Evolutionary conservation across 2,797 vertebrate genomes (phyloP), one percentile per base, ranked within the genome.

Genomic region (Ctenosaura bakeri): DNA sequence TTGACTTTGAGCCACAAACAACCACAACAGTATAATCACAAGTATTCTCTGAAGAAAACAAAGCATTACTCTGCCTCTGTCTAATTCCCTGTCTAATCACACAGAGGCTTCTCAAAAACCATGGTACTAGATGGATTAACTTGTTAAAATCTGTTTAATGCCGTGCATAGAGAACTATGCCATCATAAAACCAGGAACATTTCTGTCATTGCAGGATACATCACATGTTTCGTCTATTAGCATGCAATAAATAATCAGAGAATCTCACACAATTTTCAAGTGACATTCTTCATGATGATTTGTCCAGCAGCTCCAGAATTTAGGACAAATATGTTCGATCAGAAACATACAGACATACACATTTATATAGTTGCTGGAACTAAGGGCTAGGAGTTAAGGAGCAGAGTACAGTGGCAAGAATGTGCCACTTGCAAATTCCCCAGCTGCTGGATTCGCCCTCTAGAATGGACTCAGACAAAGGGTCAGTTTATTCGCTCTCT

Each of bases 371-470:
- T 77, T 94, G 59, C 88, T 88, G 79, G 77, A 94, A 42, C 89
- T 86, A 86, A 90, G 89, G 84, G 90, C 56, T 73, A 86, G 88
- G 89, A 90, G 50, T 74, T 85, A 74, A 2, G 38, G 56, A 91
- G 91, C 59, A 92, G 91, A 95, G 93, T 90, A 90, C 92, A 87
- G 8, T 8, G 69, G 69, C 88, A 94, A 83, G 91, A 96, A 95
- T 94, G 95, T 74, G 20, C 5, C 0, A 56, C 82, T 93, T 91
- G 94, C 95, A 95, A 94, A 95, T 96, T 96, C 94, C 86, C 85
- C 16, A 78, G 91, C 92, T 93, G 89, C 86, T 91, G 4, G 22
- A 78, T 90, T 94, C 29, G 92, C 95, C 95, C 95, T 95, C 94
- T 94, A 94, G 42, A 66, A 88, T 92, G 91, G 85, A n/a, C 78